A percentile compares a stretch with the other conserved stretches of the same genome.
phyloP scores from a whole-genome alignment of 2,113 vertebrate species.

The Scalopus aquaticus region DNA sequence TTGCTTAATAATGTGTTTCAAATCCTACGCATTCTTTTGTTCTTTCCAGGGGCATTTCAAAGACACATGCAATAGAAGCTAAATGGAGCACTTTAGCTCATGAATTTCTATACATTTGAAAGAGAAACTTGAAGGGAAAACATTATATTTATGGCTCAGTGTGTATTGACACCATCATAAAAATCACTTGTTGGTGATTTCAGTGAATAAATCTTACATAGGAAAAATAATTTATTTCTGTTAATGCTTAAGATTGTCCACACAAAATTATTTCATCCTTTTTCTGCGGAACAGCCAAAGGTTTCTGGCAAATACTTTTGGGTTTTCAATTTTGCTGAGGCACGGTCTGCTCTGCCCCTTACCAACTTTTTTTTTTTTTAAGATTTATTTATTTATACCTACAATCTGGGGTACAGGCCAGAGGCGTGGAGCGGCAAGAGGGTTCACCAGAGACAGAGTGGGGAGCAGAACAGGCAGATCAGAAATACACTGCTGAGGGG shows the following conservation, averaged over 20 bases:
- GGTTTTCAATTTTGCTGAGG: not conserved
- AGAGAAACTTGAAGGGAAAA: not conserved
- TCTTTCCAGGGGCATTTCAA: not conserved
- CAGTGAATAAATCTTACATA: not conserved
- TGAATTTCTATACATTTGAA: not conserved
- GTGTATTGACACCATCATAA: not conserved
- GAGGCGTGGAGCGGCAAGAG: too few species aligned
- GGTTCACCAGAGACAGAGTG: too few species aligned
- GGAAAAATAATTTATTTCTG: not conserved
- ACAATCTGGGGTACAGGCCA: too few species aligned
- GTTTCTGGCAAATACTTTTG: not conserved
- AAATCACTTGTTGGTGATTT: not conserved
- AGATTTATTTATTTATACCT: too few species aligned
- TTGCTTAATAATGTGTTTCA: not conserved
- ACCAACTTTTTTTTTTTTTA: too few species aligned
- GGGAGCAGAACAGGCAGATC: too few species aligned
- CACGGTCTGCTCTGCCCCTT: not conserved
- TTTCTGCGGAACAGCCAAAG: not conserved
- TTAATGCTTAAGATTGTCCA: not conserved
- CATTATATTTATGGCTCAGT: too few species aligned
- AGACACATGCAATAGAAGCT: not conserved
- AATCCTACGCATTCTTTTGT: not conserved
- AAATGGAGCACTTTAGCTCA: not conserved
- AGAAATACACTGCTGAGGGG: too few species aligned
- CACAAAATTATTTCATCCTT: not conserved